Base-by-base conservation (phyloP, 2,113 vertebrate species). In the Eira barbara region DNA sequence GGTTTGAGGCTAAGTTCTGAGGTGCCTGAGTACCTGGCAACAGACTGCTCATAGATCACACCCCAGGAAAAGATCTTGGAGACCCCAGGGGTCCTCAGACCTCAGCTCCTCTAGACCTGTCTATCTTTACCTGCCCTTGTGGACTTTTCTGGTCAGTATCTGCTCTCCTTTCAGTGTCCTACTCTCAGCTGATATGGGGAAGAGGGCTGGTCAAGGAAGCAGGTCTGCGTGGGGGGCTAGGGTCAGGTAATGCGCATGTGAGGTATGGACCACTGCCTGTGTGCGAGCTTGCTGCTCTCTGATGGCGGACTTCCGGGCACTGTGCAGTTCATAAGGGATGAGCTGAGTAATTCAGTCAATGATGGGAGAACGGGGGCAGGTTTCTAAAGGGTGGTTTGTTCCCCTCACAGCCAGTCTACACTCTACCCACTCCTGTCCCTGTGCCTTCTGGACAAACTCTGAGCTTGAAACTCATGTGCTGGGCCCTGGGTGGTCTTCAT, bases 251-350 rank as follows among this genome's bases (percentile, higher is more conserved):
- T 0, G 36, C 4, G 18, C 47, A 79, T 14, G 65, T 18, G 17
- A 71, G n/a, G 63, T 20, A 11, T 0, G 3, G 36, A 29, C 18
- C 7, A 49, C 12, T 3, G 42, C 11, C 84, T 81, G 18, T 0
- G 2, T 1, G 0, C 45, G 31, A 1, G 15, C 6, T 55, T 7
- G 13, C 78, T 59, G 1, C 59, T 80, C 39, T 39, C 4, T 6
- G 4, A 29, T 0, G 1, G 42, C 39, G 15, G 49, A 25, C 63
- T 81, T 81, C 6, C 6, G 15, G 42, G 79, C 47, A 31, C 15
- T 21, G 45, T 67, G 29, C 49, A 4, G 29, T 9, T 59, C 49
- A 5, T 31, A 59, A 4, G 31, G 29, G 34, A 29, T 6, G 18
- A 27, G 55, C 11, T 25, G 18, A 39, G 14, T 73, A 49, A 74